Base-by-base conservation (phyloP, 2,797 vertebrate genomes). In the Rachycentron canadum region DNA sequence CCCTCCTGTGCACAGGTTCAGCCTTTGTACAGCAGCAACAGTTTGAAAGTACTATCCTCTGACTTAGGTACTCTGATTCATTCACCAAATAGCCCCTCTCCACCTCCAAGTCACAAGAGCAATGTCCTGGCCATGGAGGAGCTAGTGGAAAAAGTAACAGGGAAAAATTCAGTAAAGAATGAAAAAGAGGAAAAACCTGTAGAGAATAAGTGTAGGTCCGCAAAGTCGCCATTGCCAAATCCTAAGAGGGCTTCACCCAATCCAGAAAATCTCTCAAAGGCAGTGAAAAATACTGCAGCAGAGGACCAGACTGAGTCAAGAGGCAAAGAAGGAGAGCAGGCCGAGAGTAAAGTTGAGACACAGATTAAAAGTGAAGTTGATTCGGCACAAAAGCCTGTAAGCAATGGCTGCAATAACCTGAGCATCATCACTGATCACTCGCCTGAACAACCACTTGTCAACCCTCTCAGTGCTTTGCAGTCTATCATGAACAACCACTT, bases 401-500 rank as follows among this genome's bases (percentile, higher is more conserved):
- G 96, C 88, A 99, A 99, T 19, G 97, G 97, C 86, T 97, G 97
- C 87, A 95, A 87, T 90, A 97, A 94, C 89, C 93, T 97, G 88
- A 95, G 95, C 64, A 97, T 98, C 86, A 97, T 99, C 90, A 97
- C 96, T 0, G 96, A 98, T 88, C 97, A 98, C 92, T 96, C 96
- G 0, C 94, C 96, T 6, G 98, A 99, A 88, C 96, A 96, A 78
- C 96, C 97, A 71, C 96, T 99, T 87, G 96, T 99, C 88, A 99
- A 96, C 90, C 98, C 98, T 4, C 92, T 99, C 79, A 99, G 98
- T 1, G 98, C 98, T 79, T 93, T 99, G 92, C 98, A 99, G 93
- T 98, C 98, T 69, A 98, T 99, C 93, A 99, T 99, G 97, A 99
- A 99, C 92, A 97, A 96, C 61, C 98, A 99, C 89, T 93, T 99